Evolutionary conservation across 2,888 invertebrate genomes (phyloP).

Genomic region (Catocala fraxini): DNA sequence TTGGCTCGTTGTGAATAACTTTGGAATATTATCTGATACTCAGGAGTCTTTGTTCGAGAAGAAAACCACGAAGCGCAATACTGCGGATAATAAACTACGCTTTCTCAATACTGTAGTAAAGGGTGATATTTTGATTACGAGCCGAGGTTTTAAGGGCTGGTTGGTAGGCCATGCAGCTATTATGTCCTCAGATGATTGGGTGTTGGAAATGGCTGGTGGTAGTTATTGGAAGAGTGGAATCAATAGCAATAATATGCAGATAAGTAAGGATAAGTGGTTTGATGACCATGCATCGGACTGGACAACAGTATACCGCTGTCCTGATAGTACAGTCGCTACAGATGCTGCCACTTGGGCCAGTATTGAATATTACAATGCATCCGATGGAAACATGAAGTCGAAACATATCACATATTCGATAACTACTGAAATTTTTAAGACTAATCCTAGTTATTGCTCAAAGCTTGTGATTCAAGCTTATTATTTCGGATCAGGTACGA

Average conservation of each 20-base stretch:
- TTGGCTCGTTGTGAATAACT: too few relatives aligned
- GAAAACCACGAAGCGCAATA: too few relatives aligned
- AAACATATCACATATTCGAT: constrained; percentile 65
- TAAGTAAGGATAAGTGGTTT: constrained; percentile 65
- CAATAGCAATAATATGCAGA: constrained; percentile 63
- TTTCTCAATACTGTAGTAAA: too few relatives aligned
- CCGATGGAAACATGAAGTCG: constrained; percentile 58
- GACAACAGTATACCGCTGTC: constrained; percentile 67
- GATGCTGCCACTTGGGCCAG: constrained; percentile 68
- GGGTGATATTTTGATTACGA: too few relatives aligned
- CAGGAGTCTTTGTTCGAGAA: too few relatives aligned
- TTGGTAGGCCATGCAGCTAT: constrained; percentile 69
- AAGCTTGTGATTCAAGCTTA: constrained; percentile 70
- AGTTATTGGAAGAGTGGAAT: constrained; percentile 58
- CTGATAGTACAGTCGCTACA: constrained; percentile 52
- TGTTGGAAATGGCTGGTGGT: constrained; percentile 70
- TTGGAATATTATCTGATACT: too few relatives aligned
- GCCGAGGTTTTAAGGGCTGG: not conserved
- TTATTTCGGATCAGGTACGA: constrained; percentile 63
- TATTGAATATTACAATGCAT: constrained; percentile 61
- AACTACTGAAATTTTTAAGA: constrained; percentile 55
- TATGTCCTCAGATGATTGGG: constrained; percentile 67
- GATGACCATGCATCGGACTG: constrained; percentile 64
- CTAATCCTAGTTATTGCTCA: constrained; percentile 69
- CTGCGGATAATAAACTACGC: too few relatives aligned